Conservation (phyloP, 2,888 invertebrate species). For the Aspidapion aeneum region DNA sequence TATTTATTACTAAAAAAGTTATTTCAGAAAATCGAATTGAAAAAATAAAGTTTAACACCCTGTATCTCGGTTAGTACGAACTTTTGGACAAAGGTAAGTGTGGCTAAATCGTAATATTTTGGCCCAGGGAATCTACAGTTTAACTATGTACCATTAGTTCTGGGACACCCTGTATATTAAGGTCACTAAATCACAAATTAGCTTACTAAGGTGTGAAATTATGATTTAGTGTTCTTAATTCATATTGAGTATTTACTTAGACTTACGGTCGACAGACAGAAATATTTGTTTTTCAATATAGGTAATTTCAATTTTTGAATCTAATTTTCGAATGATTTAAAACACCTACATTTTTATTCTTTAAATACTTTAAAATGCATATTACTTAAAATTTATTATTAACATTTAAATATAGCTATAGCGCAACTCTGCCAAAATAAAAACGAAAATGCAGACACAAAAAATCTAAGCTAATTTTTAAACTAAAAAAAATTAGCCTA, state of each 20-base stretch:
- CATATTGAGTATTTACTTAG: constrained; percentile 23
- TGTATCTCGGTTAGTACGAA: too few relatives aligned
- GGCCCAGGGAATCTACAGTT: too few relatives aligned
- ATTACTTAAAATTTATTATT: background rate
- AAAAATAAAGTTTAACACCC: too few relatives aligned
- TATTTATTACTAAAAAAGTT: too few relatives aligned
- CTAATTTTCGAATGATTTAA: constrained; percentile 20
- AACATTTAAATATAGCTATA: background rate
- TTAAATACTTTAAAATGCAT: constrained; percentile 2
- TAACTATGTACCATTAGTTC: too few relatives aligned
- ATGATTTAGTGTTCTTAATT: too few relatives aligned
- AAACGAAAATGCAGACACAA: background rate
- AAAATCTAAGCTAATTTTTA: background rate
- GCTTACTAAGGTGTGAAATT: too few relatives aligned
- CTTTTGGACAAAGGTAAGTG: too few relatives aligned
- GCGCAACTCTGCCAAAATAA: background rate
- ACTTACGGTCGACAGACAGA: background rate
- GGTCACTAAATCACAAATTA: too few relatives aligned
- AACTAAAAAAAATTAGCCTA: background rate
- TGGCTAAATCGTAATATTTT: too few relatives aligned
- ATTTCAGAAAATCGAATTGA: too few relatives aligned
- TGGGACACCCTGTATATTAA: too few relatives aligned
- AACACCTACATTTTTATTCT: constrained; percentile 32
- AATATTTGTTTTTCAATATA: background rate
- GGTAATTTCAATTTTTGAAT: constrained; percentile 7